phyloP scores from a whole-genome alignment of 2,888 invertebrate genomes.

The Aelia acuminata region DNA sequence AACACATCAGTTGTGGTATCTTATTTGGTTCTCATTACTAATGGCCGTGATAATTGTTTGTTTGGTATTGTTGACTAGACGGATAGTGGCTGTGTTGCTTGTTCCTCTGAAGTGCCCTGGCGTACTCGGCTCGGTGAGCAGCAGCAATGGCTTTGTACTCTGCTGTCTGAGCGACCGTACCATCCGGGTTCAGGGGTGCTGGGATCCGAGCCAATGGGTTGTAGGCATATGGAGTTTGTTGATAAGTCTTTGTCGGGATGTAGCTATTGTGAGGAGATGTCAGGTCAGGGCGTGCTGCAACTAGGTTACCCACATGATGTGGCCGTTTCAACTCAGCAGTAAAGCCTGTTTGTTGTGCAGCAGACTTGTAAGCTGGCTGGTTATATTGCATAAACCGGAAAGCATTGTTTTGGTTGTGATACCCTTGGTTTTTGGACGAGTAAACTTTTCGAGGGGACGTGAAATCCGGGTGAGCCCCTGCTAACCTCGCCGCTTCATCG shows the following conservation, averaged over 20 bases:
- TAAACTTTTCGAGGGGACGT: not conserved
- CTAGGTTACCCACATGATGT: not conserved
- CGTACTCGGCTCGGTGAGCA: not conserved
- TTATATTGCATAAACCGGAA: not conserved
- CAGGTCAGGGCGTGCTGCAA: not conserved
- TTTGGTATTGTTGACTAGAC: not conserved
- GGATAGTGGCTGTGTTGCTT: not conserved
- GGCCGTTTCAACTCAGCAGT: not conserved
- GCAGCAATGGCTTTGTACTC: constrained; percentile 51
- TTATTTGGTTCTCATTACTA: not conserved
- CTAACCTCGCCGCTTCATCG: constrained; percentile 34
- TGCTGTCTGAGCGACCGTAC: constrained; percentile 52
- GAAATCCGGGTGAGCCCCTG: not conserved
- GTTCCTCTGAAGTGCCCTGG: not conserved
- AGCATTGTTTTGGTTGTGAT: not conserved
- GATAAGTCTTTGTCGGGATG: not conserved
- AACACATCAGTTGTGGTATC: not conserved
- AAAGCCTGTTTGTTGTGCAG: not conserved
- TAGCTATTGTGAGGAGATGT: not conserved
- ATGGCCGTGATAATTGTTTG: not conserved
- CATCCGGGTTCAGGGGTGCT: constrained; percentile 58
- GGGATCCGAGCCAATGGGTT: constrained; percentile 19
- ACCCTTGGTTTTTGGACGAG: not conserved
- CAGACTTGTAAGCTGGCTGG: not conserved
- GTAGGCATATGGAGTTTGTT: not conserved